Percentiles rank a stretch among this genome's conserved stretches.
These are phyloP conservation scores for Drosophila eohydei DNA, from an alignment of 2,888 invertebrate species.

Conservation along the genomic window DNA sequence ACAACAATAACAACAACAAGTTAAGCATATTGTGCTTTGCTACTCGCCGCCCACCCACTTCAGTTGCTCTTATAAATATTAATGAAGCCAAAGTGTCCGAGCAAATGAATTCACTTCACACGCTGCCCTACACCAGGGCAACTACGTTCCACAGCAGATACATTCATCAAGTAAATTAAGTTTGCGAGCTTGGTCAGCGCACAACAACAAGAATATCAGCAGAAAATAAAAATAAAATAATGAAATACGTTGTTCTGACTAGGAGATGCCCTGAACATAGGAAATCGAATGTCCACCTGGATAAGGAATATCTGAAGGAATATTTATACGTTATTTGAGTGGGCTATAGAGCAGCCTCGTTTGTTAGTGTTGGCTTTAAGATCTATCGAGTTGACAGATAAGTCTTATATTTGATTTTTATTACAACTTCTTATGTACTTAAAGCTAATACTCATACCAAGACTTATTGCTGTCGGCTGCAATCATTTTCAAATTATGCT, in stretches of 20 bases:
- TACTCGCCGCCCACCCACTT: slow-evolving; percentile 2
- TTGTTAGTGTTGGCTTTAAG: too few species aligned
- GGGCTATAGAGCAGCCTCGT: too few species aligned
- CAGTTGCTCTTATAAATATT: slow-evolving; percentile 63
- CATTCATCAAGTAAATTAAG: slow-evolving; percentile 72
- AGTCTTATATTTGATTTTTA: too few species aligned
- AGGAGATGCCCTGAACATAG: not conserved
- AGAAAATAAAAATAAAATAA: not conserved
- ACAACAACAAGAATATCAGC: slow-evolving; percentile 1
- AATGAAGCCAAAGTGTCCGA: slow-evolving; percentile 66
- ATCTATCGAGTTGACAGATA: not conserved
- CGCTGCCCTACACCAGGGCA: slow-evolving; percentile 22
- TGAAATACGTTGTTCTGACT: not conserved
- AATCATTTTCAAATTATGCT: too few species aligned
- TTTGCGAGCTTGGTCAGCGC: slow-evolving; percentile 24
- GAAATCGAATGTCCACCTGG: too few species aligned
- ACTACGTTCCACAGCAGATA: slow-evolving; percentile 16
- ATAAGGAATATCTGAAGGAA: not conserved
- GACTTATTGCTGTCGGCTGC: too few species aligned
- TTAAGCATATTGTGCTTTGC: slow-evolving; percentile 31
- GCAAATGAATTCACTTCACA: slow-evolving; percentile 57
- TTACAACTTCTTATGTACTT: too few species aligned
- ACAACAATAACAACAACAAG: slow-evolving; percentile 19
- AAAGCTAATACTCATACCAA: too few species aligned
- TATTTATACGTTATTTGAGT: too few species aligned